Evolutionary conservation across 1,140 invertebrate species (phyloP), one percentile per base, ranked within the genome.

Genomic region (Drosophila pachea): DNA sequence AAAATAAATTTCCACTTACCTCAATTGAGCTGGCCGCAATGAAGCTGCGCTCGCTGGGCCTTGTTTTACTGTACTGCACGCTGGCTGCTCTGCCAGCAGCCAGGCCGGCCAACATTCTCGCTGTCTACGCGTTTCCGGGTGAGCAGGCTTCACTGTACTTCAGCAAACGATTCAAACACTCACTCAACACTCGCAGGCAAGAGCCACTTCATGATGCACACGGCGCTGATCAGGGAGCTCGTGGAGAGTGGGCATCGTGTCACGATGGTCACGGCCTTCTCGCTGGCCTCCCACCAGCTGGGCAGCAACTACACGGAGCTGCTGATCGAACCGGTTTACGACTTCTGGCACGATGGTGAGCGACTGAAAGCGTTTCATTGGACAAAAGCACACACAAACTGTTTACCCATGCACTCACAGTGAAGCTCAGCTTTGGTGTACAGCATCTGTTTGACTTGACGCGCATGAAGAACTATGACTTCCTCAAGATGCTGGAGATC

Each of bases 151-250:
- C n/a, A 43, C 61, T 14, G 33, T 48, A 40, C 14, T 35, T 1
- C 5, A 33, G n/a, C 6, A 12, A 6, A 2, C 0, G 33, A 5
- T 29, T 16, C 42, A 7, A 12, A n/a, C 5, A 7, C 22, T 5
- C 33, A 38, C 7, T 31, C 5, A 7, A 11, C 32, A 1, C 4
- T 2, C n/a, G 6, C 33, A 81, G 86, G 83, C 8, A 86, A 76
- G 53, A 87, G 83, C 3, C 87, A 88, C 36, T 88, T 58, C 1
- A 78, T 78, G 84, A 88, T 88, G 87, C 76, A 81, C 61, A 84
- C 47, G 7, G 77, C 74, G 0, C 5, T 88, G 40, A 76, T 88
- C 4, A 74, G 74, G 14, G 87, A 88, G 14, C 68, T 88, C 5
- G 32, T 88, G 4, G 66, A 84, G 22, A 73, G 50, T 12, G 87